Conservation (phyloP, 2,797 vertebrate genomes). For the Macropodus opercularis region DNA sequence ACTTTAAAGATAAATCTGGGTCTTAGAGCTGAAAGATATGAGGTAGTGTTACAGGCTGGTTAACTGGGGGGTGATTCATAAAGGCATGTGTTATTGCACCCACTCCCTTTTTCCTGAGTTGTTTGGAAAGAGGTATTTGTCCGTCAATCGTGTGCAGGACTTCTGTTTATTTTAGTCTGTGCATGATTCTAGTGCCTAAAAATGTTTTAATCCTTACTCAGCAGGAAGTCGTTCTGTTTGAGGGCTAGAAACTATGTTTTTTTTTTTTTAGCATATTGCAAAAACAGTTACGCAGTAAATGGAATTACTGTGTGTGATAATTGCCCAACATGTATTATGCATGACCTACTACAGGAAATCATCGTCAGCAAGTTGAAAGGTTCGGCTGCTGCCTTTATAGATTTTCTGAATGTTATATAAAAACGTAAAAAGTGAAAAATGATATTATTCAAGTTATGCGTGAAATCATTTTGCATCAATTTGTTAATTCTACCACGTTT, state of each 20-base stretch:
- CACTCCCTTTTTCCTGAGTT: not conserved
- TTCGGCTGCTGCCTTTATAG: not conserved
- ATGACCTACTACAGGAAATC: not conserved
- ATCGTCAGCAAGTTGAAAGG: slow-evolving; percentile 18
- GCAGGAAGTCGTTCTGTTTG: slow-evolving; percentile 7
- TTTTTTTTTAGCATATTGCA: slow-evolving; percentile 5
- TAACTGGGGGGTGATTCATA: slow-evolving; percentile 32
- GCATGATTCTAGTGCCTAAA: not conserved
- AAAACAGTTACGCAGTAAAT: not conserved
- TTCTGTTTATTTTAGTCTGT: slow-evolving; percentile 6
- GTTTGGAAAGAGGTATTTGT: slow-evolving; percentile 1
- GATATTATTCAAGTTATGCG: no score
- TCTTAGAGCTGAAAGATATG: slow-evolving; percentile 15
- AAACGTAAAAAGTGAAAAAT: slow-evolving; percentile 5
- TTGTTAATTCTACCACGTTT: no score
- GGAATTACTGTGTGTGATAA: slow-evolving; percentile 21
- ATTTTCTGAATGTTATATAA: no score
- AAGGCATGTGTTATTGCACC: slow-evolving; percentile 5
- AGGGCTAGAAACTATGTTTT: not conserved
- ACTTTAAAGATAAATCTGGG: slow-evolving; percentile 4
- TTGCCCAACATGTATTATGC: slow-evolving; percentile 19
- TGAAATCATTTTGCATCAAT: no score
- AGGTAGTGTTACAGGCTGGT: slow-evolving; percentile 14
- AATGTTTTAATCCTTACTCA: slow-evolving; percentile 11
- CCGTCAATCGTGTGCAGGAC: slow-evolving; percentile 3